Percentiles rank a stretch among this genome's conserved stretches.
These are phyloP conservation scores for Naja naja DNA, from an alignment of 2,113 vertebrate species.

Conservation along the genomic window DNA sequence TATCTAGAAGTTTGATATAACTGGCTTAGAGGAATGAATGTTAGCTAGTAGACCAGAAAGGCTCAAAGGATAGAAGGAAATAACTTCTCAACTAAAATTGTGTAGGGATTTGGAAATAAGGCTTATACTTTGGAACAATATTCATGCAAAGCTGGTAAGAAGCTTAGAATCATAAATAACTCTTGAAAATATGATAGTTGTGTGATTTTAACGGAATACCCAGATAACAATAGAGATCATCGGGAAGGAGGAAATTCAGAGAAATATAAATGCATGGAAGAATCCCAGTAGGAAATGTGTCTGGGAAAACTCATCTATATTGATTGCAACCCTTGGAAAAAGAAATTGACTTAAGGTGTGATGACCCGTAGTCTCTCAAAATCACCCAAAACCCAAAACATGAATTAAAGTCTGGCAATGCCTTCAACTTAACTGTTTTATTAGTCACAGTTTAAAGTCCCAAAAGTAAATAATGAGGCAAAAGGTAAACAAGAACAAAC, in stretches of 20 bases:
- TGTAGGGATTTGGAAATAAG: neutral
- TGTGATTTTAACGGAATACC: neutral
- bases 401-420: too few relatives aligned
- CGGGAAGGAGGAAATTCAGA: neutral
- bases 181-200: neutral
- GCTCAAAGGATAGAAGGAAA: neutral
- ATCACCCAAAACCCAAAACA: too few relatives aligned
- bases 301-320: neutral
- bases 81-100: neutral
- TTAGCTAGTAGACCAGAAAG: neutral
- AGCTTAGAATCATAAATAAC: neutral
- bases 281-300: neutral
- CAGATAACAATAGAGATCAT: neutral
- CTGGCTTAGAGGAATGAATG: neutral
- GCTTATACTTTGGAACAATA: neutral
- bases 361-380: too few relatives aligned
- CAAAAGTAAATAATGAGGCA: too few relatives aligned
- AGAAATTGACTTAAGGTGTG: neutral
- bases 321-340: neutral
- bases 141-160: neutral
- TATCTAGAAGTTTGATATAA: neutral
- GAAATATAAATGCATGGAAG: neutral
- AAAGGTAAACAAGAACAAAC: too few relatives aligned
- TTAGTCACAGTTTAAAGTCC: too few relatives aligned
- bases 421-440: too few relatives aligned